Conservation (phyloP, 2,888 invertebrate genomes). For the Galerucella pusilla region DNA sequence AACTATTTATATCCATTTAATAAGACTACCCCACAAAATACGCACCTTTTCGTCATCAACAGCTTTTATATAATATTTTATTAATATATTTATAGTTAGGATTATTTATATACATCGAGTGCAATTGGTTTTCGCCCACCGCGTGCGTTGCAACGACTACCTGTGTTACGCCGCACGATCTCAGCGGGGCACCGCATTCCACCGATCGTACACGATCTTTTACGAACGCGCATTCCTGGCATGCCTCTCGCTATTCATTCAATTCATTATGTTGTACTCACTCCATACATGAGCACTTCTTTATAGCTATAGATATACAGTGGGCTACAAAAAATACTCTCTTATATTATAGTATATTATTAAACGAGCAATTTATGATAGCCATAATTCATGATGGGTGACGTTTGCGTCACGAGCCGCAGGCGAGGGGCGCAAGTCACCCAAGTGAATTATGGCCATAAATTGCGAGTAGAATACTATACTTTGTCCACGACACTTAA, state of each 20-base stretch:
- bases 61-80: too few relatives aligned
- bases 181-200: slow-evolving; percentile 68
- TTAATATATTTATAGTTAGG: neutral
- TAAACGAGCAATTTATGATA: too few relatives aligned
- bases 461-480: too few relatives aligned
- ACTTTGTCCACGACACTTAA: too few relatives aligned
- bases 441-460: too few relatives aligned
- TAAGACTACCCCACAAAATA: too few relatives aligned
- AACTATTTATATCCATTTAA: too few relatives aligned
- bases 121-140: slow-evolving; percentile 29
- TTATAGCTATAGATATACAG: slow-evolving; percentile 20
- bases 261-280: slow-evolving; percentile 36
- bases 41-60: too few relatives aligned
- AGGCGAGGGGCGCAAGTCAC: too few relatives aligned
- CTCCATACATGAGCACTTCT: slow-evolving; percentile 28
- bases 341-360: too few relatives aligned
- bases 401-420: too few relatives aligned
- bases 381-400: too few relatives aligned
- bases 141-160: slow-evolving; percentile 56
- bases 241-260: slow-evolving; percentile 40
- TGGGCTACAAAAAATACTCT: slow-evolving; percentile 21
- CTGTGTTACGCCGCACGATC: slow-evolving; percentile 65
- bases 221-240: slow-evolving; percentile 51
- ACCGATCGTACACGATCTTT: slow-evolving; percentile 63
- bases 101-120: neutral